Conservation (phyloP, 2,797 vertebrate species). For the Acipenser transmontanus region DNA sequence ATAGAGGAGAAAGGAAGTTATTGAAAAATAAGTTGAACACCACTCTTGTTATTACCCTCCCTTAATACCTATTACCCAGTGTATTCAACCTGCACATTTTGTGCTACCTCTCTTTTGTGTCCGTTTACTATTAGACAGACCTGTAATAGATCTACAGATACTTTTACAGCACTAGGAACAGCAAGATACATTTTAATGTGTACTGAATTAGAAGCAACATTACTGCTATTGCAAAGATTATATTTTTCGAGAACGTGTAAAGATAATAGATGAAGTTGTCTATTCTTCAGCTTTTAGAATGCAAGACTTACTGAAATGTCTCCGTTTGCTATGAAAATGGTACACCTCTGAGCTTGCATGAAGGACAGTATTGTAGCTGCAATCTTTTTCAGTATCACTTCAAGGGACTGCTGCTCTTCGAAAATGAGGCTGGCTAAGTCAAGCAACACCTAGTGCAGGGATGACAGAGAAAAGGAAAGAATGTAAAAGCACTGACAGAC, state of each 20-base stretch:
- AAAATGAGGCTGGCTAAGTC: constrained; percentile 94
- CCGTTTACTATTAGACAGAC: not conserved
- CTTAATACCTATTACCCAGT: constrained; percentile 11
- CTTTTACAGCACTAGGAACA: not conserved
- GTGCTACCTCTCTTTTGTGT: too few relatives aligned
- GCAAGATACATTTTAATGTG: too few relatives aligned
- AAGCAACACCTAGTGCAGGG: constrained; percentile 74
- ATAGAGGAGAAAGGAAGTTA: constrained; percentile 12
- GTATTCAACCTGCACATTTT: not conserved
- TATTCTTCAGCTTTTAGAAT: not conserved
- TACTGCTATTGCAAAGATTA: too few relatives aligned
- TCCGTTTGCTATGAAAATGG: constrained; percentile 84
- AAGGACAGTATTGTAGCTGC: constrained; percentile 91
- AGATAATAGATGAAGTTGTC: too few relatives aligned
- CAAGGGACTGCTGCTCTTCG: constrained; percentile 90
- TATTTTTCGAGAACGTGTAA: too few relatives aligned
- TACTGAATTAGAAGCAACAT: too few relatives aligned
- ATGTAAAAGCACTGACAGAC: not conserved
- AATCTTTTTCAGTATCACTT: constrained; percentile 89
- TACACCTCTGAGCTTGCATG: constrained; percentile 91
- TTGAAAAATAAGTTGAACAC: not conserved
- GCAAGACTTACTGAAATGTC: constrained; percentile 61
- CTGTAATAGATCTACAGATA: not conserved
- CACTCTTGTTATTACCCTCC: constrained; percentile 28
- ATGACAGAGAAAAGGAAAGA: not conserved